phyloP scores from a whole-genome alignment of 2,113 vertebrate genomes.

The Corapipo altera region DNA sequence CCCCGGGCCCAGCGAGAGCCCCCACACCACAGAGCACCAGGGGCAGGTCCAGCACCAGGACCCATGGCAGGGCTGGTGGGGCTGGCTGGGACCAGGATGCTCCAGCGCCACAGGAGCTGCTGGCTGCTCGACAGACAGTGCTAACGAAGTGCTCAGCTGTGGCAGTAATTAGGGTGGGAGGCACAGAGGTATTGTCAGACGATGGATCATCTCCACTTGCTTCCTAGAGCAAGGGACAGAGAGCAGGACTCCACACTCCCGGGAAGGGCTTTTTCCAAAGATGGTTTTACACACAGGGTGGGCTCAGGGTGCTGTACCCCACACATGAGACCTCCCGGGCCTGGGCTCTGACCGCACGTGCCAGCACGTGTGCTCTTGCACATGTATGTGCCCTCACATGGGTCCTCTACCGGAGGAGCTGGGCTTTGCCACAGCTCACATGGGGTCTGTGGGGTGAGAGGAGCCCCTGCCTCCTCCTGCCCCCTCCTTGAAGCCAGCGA shows the following conservation, averaged over 20 bases:
- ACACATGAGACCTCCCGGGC: fast-evolving
- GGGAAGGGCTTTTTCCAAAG: not conserved
- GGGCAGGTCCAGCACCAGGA: not conserved
- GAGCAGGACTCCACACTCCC: fast-evolving
- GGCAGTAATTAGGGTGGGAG: conserved; percentile 25
- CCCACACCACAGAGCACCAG: fast-evolving
- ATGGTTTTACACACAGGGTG: not conserved
- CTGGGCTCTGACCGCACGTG: not conserved
- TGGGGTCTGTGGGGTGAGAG: not conserved
- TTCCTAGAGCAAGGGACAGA: not conserved
- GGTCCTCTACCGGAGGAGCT: not conserved
- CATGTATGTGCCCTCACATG: not conserved
- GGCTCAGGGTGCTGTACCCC: not conserved
- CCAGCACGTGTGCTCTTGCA: not conserved
- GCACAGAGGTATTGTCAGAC: not conserved
- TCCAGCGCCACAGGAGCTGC: not conserved
- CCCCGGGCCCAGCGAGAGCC: not conserved
- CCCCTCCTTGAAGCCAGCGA: not conserved
- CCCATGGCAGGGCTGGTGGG: not conserved
- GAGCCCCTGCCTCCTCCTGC: not conserved
- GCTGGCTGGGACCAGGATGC: not conserved
- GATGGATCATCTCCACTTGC: not conserved
- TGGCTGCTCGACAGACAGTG: not conserved
- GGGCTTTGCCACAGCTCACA: not conserved
- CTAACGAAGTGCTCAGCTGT: conserved; percentile 10